Percentiles rank a stretch among this genome's conserved stretches.
These are phyloP conservation scores for Actinernus sp. DNA, from an alignment of 92 coral and sea anemone species.

Conservation along the genomic window DNA sequence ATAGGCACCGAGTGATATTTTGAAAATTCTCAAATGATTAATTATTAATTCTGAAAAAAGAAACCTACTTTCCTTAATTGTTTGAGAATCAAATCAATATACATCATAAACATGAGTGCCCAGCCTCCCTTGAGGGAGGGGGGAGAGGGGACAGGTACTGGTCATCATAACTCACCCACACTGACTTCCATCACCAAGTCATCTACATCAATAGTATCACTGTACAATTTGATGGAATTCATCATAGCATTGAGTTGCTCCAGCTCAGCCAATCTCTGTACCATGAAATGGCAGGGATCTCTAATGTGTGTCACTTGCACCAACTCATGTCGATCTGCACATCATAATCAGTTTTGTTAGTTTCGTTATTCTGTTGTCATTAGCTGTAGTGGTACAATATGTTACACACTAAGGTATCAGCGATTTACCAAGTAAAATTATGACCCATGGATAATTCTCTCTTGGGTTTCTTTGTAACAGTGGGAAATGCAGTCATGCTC, in stretches of 20 bases:
- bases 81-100: neutral
- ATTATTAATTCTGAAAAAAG: too few relatives aligned
- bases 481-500: too few relatives aligned
- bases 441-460: too few relatives aligned
- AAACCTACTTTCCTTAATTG: neutral
- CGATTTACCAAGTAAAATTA: too few relatives aligned
- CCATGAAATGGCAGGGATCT: conserved; percentile 91
- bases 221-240: conserved; percentile 85
- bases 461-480: too few relatives aligned
- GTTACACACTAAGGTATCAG: too few relatives aligned
- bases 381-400: too few relatives aligned
- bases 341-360: too few relatives aligned
- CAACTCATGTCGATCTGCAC: conserved; percentile 88
- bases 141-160: neutral
- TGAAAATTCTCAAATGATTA: too few relatives aligned
- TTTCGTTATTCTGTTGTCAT: too few relatives aligned
- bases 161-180: conserved; percentile 63
- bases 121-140: neutral
- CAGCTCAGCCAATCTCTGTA: conserved; percentile 88
- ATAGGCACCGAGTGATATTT: too few relatives aligned
- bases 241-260: conserved; percentile 86
- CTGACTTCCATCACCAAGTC: conserved; percentile 82
- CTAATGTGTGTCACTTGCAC: conserved; percentile 88
- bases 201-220: conserved; percentile 78
- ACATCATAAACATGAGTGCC: neutral